Percentiles rank a stretch among this genome's conserved stretches.
Conservation (phyloP, 1,140 invertebrate genomes). For the Hylaeus anthracinus region DNA sequence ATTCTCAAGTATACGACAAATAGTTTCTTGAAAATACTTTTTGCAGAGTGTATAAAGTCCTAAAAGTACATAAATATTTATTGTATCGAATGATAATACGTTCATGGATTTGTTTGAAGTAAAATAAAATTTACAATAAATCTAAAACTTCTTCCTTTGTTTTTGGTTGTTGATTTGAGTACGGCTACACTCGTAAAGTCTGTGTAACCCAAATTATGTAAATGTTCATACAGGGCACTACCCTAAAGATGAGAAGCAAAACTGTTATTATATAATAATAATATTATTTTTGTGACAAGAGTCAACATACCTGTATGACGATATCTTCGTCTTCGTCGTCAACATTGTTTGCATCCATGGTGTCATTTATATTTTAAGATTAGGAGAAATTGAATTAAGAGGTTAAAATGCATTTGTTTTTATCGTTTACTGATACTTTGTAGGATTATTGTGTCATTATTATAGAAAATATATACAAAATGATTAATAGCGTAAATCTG, state of each 20-base stretch:
- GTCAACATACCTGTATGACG: constrained; percentile 64
- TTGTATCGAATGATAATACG: background rate
- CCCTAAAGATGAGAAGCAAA: constrained; percentile 60
- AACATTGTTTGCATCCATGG: background rate
- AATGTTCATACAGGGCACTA: constrained; percentile 69
- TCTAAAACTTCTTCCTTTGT: constrained; percentile 14
- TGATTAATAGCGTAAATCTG: no score
- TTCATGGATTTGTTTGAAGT: background rate
- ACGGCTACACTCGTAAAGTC: constrained; percentile 70
- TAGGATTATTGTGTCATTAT: background rate
- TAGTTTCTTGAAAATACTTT: constrained; percentile 46
- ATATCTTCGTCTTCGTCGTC: constrained; percentile 69
- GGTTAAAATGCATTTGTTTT: background rate
- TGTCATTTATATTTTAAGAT: constrained; percentile 21
- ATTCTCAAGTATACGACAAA: constrained; percentile 44
- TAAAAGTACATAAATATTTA: constrained; percentile 49
- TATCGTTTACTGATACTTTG: background rate
- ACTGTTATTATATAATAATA: background rate
- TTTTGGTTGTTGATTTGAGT: constrained; percentile 32
- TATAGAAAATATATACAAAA: no score
- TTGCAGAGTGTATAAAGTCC: constrained; percentile 32
- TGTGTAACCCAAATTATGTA: constrained; percentile 70
- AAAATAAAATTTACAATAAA: constrained; percentile 31
- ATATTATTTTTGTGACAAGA: background rate
- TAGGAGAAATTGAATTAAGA: background rate